A percentile compares a stretch with the other conserved stretches of the same genome.
These are phyloP conservation scores for Sterrhoptilus dennistouni DNA, from an alignment of 2,113 vertebrate species.

Conservation along the genomic window DNA sequence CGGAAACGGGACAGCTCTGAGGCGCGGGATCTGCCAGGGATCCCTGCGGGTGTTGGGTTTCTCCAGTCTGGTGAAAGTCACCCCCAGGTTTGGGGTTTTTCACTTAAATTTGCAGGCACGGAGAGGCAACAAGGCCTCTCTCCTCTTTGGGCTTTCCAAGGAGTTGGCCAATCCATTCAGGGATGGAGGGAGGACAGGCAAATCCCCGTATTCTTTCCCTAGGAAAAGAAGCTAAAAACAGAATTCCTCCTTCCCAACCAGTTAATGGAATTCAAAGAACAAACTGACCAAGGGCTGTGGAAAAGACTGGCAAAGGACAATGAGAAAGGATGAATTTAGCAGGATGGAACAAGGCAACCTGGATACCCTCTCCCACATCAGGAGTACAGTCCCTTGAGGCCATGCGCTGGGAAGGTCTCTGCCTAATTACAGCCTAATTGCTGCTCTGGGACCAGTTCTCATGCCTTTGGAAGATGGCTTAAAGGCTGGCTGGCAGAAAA, in stretches of 20 bases:
- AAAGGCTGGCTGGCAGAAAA: not conserved
- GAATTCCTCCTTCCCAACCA: not conserved
- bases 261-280: not conserved
- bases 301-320: not conserved
- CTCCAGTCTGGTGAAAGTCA: not conserved
- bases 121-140: not conserved
- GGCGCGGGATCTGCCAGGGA: not conserved
- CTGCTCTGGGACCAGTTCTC: not conserved
- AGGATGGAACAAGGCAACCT: not conserved
- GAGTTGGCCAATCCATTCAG: not conserved
- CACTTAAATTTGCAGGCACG: rapidly evolving
- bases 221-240: not conserved
- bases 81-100: not conserved
- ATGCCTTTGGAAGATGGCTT: not conserved
- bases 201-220: rapidly evolving
- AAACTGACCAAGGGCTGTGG: rapidly evolving
- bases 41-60: rapidly evolving
- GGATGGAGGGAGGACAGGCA: not conserved
- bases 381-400: rapidly evolving
- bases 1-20: not conserved
- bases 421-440: constrained; percentile 11
- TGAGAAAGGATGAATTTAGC: not conserved
- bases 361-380: not conserved
- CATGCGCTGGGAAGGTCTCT: not conserved
- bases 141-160: not conserved